These are phyloP conservation scores for Thunnus thynnus DNA, from an alignment of 2,113 vertebrate species.

Conservation along the genomic window DNA sequence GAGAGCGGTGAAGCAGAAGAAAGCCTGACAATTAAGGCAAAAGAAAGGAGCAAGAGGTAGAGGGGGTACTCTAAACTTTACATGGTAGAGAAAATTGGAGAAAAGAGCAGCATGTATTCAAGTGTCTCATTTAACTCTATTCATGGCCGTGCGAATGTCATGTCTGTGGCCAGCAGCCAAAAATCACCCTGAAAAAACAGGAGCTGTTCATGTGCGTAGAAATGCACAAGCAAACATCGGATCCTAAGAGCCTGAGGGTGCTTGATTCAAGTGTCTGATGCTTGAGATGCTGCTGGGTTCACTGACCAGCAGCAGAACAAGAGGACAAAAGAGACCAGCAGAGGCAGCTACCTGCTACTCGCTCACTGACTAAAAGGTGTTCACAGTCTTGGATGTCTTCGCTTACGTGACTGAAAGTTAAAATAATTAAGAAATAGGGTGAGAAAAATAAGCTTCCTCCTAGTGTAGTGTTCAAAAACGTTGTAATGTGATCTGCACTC, in stretches of 20 bases:
- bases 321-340: no score
- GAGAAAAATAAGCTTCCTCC: background rate
- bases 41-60: background rate
- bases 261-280: background rate
- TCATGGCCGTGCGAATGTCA: slow-evolving; percentile 28
- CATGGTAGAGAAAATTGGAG: background rate
- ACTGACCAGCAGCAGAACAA: background rate
- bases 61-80: slow-evolving; percentile 9
- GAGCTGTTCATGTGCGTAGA: background rate
- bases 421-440: no score
- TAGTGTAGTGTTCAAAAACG: background rate
- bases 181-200: slow-evolving; percentile 8
- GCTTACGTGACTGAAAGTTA: no score
- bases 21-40: background rate
- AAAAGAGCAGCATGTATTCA: slow-evolving; percentile 34
- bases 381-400: no score
- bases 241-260: background rate
- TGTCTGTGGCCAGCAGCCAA: slow-evolving; percentile 6
- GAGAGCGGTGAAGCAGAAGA: background rate
- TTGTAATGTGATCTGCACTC: background rate
- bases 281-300: background rate
- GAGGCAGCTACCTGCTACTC: no score
- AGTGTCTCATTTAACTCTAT: slow-evolving; percentile 46
- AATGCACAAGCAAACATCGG: background rate
- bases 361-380: no score